A percentile compares a stretch with the other conserved stretches of the same genome.
These are phyloP conservation scores for Conomelus anceps DNA, from an alignment of 2,888 invertebrate genomes.

Conservation along the genomic window DNA sequence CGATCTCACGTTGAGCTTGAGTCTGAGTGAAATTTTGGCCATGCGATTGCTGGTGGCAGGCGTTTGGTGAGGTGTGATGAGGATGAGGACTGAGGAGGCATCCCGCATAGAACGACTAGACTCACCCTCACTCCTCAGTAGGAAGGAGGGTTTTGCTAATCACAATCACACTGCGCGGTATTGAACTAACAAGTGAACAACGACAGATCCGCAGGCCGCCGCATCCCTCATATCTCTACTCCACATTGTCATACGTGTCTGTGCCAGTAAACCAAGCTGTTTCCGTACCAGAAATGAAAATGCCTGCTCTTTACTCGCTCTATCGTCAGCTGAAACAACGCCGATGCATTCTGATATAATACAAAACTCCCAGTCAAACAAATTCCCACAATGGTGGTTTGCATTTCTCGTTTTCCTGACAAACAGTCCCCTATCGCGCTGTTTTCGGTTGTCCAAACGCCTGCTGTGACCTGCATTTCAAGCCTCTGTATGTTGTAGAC, in stretches of 20 bases:
- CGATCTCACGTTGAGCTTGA: not conserved
- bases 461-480: not conserved
- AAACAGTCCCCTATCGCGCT: not conserved
- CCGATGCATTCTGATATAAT: not conserved
- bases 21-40: not conserved
- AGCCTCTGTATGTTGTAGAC: not conserved
- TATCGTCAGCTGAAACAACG: not conserved
- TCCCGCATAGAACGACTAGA: not conserved
- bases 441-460: not conserved
- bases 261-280: not conserved
- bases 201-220: not conserved
- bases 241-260: not conserved
- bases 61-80: not conserved
- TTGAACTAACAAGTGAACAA: not conserved
- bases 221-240: not conserved
- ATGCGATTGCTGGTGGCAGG: no score
- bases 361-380: not conserved
- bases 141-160: not conserved
- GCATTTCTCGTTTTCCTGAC: not conserved
- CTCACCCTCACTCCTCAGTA: not conserved
- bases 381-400: not conserved
- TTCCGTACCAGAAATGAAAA: not conserved
- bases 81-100: not conserved
- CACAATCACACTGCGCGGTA: not conserved
- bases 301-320: not conserved